Conservation (phyloP, 2,797 vertebrate genomes). For the Lepilemur ruficaudatus region DNA sequence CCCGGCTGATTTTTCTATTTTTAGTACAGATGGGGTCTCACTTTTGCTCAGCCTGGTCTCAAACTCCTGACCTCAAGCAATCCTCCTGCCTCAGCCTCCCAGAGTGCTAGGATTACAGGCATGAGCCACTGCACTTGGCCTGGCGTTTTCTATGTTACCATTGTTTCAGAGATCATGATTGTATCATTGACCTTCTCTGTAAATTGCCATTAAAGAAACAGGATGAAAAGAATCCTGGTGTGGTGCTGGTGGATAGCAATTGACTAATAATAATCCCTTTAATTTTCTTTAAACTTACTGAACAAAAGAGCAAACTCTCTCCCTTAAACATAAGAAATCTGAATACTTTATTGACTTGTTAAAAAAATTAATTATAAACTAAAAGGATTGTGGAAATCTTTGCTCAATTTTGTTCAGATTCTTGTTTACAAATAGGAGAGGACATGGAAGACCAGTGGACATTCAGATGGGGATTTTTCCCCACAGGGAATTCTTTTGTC, state of each 20-base stretch:
- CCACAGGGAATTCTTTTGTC: background rate
- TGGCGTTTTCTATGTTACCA: background rate
- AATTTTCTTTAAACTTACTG: background rate
- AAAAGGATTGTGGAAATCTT: background rate
- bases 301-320: background rate
- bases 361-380: slow-evolving; percentile 1
- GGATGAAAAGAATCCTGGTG: background rate
- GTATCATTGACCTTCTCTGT: background rate
- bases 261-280: background rate
- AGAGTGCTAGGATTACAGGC: background rate
- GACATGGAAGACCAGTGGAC: background rate
- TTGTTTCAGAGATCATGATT: background rate
- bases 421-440: background rate
- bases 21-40: background rate
- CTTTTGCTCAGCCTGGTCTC: background rate
- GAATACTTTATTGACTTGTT: background rate
- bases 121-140: background rate
- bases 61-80: background rate
- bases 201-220: background rate
- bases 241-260: background rate
- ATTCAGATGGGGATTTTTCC: background rate
- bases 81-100: background rate
- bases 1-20: background rate
- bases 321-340: background rate
- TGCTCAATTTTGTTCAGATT: background rate